These are phyloP conservation scores for Sebastes nivosus DNA, from an alignment of 2,797 vertebrate genomes.

Conservation along the genomic window DNA sequence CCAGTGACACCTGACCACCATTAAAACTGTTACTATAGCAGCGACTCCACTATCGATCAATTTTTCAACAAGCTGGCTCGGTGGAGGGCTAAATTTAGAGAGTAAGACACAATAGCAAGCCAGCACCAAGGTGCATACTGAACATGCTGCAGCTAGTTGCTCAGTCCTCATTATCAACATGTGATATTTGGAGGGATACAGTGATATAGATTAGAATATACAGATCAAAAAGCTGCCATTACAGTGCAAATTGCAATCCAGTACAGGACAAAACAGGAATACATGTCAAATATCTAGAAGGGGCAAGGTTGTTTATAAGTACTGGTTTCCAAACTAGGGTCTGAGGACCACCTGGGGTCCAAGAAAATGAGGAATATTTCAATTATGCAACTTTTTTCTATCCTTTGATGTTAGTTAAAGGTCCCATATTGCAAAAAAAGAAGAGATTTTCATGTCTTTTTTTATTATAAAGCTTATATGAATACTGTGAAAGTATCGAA, in stretches of 20 bases:
- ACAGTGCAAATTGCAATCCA: background rate
- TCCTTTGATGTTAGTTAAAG: background rate
- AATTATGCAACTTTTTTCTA: background rate
- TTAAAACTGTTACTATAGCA: constrained; percentile 77
- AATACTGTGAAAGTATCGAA: too few species aligned
- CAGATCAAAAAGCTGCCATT: background rate
- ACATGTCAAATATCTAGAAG: background rate
- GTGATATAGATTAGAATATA: background rate
- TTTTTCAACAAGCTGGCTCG: constrained; percentile 73
- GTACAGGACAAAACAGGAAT: background rate
- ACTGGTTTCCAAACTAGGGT: background rate
- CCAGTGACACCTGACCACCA: constrained; percentile 72
- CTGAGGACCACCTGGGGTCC: background rate
- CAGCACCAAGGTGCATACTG: background rate
- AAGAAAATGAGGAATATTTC: background rate
- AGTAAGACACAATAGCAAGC: constrained; percentile 36
- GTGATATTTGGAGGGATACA: background rate
- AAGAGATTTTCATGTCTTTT: too few species aligned
- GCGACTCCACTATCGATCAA: constrained; percentile 69
- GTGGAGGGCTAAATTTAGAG: constrained; percentile 62
- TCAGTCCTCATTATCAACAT: background rate
- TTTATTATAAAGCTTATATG: too few species aligned
- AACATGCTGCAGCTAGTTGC: background rate
- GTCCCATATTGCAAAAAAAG: too few species aligned
- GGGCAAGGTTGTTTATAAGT: background rate